Conservation (phyloP, 2,797 vertebrate genomes). For the Margarornis squamiger region DNA sequence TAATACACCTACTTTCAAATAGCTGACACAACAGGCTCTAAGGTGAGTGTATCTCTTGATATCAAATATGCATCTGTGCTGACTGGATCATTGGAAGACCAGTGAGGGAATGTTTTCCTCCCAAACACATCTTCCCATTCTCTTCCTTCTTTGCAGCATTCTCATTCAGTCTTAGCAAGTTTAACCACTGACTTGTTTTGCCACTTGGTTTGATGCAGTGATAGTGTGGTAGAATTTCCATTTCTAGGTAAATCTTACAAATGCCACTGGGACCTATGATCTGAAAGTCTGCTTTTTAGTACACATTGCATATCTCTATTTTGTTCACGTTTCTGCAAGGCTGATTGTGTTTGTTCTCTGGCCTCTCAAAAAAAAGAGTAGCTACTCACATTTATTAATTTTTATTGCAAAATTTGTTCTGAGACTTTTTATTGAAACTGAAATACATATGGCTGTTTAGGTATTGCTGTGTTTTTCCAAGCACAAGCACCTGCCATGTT, state of each 20-base stretch:
- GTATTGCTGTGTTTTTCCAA: background rate
- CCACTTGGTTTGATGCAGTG: background rate
- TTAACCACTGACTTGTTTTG: background rate
- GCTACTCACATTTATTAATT: background rate
- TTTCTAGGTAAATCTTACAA: background rate
- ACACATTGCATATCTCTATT: background rate
- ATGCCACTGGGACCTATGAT: background rate
- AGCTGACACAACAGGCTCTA: background rate
- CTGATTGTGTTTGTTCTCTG: background rate
- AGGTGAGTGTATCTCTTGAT: background rate
- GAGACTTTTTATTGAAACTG: background rate
- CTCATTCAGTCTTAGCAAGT: background rate
- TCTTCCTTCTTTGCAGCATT: background rate
- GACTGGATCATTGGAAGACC: background rate
- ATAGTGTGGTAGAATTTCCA: background rate
- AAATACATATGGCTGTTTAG: background rate
- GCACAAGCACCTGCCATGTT: background rate
- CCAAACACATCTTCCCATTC: background rate
- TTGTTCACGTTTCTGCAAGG: background rate
- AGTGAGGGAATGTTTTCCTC: background rate
- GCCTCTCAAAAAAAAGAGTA: background rate
- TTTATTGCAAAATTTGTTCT: background rate
- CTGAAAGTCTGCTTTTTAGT: background rate
- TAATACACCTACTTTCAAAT: background rate
- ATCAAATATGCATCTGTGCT: background rate